Conservation (phyloP, 2,113 vertebrate genomes). For the Bubalus kerabau region DNA sequence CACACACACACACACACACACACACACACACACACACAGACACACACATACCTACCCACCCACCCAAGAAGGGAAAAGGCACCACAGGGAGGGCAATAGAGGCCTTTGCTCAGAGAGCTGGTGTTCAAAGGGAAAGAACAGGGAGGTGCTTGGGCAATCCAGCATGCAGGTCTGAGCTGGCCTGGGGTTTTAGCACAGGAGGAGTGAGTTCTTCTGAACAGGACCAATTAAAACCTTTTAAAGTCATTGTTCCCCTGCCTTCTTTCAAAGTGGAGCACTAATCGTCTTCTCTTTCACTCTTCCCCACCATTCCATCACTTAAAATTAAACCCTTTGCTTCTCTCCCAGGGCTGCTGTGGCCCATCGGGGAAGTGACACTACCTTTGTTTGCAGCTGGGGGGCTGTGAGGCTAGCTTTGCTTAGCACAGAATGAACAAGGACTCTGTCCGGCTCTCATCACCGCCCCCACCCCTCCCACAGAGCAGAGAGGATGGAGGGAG, state of each 20-base stretch:
- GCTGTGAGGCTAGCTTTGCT: background rate
- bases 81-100: background rate
- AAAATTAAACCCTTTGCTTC: background rate
- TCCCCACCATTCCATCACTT: slow-evolving; percentile 13
- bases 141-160: slow-evolving; percentile 50
- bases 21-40: background rate
- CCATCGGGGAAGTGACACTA: background rate
- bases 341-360: background rate
- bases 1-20: background rate
- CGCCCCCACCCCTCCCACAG: background rate
- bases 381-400: background rate
- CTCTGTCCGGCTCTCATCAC: background rate
- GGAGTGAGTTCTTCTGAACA: slow-evolving; percentile 52
- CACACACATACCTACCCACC: background rate
- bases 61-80: background rate
- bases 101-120: background rate
- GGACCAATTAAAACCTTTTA: slow-evolving; percentile 70
- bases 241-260: slow-evolving; percentile 62
- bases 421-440: background rate
- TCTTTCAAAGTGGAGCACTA: slow-evolving; percentile 51
- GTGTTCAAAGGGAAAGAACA: slow-evolving; percentile 54
- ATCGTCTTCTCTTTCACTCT: slow-evolving; percentile 1
- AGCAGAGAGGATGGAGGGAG: background rate
- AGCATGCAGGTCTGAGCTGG: slow-evolving; percentile 72
- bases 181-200: slow-evolving; percentile 64